Evolutionary conservation across 2,888 invertebrate species (phyloP).

Genomic region (Stenchaetothrips biformis): DNA sequence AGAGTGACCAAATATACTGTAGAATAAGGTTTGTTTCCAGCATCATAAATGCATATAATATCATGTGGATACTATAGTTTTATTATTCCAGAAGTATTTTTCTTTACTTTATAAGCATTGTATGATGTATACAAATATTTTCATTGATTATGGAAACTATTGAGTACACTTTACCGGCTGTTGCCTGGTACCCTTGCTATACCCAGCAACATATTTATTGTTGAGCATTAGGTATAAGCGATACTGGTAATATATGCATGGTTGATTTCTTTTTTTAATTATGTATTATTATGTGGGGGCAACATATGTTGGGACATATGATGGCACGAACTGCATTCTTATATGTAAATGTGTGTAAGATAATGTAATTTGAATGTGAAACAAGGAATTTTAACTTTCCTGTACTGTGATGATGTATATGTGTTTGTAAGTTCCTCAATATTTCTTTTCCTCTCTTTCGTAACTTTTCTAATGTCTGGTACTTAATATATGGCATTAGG

Average conservation of each 20-base stretch:
- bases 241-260: not conserved
- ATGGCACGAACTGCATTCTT: not conserved
- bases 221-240: not conserved
- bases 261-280: not conserved
- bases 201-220: no score
- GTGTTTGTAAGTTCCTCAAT: not conserved
- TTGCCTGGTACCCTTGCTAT: not conserved
- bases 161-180: not conserved
- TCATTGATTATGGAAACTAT: not conserved
- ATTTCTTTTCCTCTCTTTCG: not conserved
- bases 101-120: not conserved
- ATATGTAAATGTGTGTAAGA: not conserved
- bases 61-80: not conserved
- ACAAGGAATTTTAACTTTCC: not conserved
- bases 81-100: not conserved
- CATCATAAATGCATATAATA: not conserved
- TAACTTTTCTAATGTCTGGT: not conserved
- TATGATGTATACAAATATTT: not conserved
- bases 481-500: not conserved
- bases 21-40: not conserved
- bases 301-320: not conserved
- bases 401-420: not conserved
- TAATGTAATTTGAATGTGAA: not conserved
- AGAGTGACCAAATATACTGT: not conserved
- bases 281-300: not conserved